A percentile compares a stretch with the other conserved stretches of the same genome.
These are phyloP conservation scores for Cryptops parisi DNA, from an alignment of 2,888 invertebrate species.

Conservation along the genomic window DNA sequence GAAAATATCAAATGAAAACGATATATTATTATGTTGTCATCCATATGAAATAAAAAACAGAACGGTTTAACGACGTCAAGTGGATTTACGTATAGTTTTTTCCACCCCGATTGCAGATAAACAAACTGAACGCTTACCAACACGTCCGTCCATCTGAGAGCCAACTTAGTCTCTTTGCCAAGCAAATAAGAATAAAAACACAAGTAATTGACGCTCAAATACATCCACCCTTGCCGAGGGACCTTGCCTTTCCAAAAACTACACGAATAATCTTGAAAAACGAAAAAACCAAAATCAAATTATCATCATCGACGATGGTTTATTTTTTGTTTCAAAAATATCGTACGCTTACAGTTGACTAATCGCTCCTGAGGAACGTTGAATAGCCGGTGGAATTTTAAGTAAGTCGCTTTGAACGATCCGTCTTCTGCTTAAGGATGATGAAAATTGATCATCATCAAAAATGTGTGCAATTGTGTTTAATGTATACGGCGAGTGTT, in stretches of 20 bases:
- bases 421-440: slow-evolving; percentile 53
- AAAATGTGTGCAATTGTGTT: too few species aligned
- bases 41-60: too few species aligned
- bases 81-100: too few species aligned
- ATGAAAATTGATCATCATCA: not conserved
- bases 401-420: slow-evolving; percentile 54
- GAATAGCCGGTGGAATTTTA: slow-evolving; percentile 77
- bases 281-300: not conserved
- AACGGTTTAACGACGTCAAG: too few species aligned
- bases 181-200: slow-evolving; percentile 93
- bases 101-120: too few species aligned
- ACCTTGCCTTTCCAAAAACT: slow-evolving; percentile 87
- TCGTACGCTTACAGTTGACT: slow-evolving; percentile 67
- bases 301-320: too few species aligned
- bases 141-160: slow-evolving; percentile 81
- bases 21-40: too few species aligned
- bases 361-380: slow-evolving; percentile 84
- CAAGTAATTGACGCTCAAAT: slow-evolving; percentile 88
- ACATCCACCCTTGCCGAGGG: slow-evolving; percentile 93
- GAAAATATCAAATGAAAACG: slow-evolving; percentile 15
- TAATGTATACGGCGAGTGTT: too few species aligned
- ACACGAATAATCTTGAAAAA: slow-evolving; percentile 37
- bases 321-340: too few species aligned
- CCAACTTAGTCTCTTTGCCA: slow-evolving; percentile 74
- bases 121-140: slow-evolving; percentile 42